phyloP scores from a whole-genome alignment of 2,797 vertebrate species.

The Leucoraja ocellata region DNA sequence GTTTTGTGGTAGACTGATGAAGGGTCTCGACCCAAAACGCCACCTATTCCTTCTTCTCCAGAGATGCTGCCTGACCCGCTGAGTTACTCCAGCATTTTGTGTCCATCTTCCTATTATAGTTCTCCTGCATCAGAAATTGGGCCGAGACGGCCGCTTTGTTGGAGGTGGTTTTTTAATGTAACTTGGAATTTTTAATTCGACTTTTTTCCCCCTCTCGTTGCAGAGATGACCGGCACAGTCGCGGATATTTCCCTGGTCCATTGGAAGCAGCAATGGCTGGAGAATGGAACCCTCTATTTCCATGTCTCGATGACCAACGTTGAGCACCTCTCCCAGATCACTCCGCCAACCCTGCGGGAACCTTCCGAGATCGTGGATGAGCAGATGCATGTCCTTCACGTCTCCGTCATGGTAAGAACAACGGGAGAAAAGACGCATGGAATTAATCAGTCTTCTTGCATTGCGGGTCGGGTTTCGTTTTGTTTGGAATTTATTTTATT shows the following conservation, averaged over 20 bases:
- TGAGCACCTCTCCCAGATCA: conserved; percentile 70
- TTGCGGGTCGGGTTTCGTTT: not conserved
- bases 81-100: no score
- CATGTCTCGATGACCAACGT: conserved; percentile 83
- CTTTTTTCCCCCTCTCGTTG: conserved; percentile 41
- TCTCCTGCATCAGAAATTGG: not conserved
- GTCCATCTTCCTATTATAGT: no score
- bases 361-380: conserved; percentile 82
- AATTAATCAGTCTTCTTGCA: no score
- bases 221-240: conserved; percentile 89
- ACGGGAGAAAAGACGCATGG: no score
- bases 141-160: not conserved
- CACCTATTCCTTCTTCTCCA: no score
- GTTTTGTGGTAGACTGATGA: no score
- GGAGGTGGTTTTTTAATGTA: not conserved
- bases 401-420: conserved; percentile 90
- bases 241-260: conserved; percentile 89
- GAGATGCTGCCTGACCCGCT: no score
- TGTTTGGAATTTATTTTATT: no score
- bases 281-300: conserved; percentile 93
- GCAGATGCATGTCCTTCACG: conserved; percentile 91
- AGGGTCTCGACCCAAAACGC: no score
- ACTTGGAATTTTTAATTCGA: not conserved
- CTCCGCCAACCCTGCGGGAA: conserved; percentile 72
- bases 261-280: conserved; percentile 98